Conservation (phyloP, 2,888 invertebrate genomes). For the Hyposoter dolosus region DNA sequence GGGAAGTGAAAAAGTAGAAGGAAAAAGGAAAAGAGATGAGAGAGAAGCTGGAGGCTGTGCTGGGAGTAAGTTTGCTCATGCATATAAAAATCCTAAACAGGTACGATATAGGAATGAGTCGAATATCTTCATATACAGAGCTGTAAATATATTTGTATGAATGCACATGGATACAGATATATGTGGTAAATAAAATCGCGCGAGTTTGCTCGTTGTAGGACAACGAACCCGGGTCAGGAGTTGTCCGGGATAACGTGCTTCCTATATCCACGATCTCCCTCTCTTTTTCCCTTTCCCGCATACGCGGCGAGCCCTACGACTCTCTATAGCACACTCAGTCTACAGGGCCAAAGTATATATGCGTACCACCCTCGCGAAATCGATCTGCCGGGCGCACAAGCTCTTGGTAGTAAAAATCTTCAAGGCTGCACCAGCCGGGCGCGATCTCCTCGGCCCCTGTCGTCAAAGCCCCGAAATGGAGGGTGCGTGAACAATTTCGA, state of each 20-base stretch:
- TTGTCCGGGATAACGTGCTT: conserved; percentile 74
- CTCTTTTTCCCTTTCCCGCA: conserved; percentile 26
- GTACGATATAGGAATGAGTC: conserved; percentile 23
- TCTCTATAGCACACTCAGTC: conserved; percentile 66
- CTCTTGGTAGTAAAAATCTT: conserved; percentile 49
- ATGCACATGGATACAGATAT: background rate
- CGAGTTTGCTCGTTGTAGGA: conserved; percentile 74
- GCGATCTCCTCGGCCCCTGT: background rate
- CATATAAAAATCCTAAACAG: conserved; percentile 26
- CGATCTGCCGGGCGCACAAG: conserved; percentile 64
- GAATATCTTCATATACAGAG: background rate
- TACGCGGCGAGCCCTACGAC: conserved; percentile 12
- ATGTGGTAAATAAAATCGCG: conserved; percentile 52
- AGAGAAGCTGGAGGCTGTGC: conserved; percentile 34
- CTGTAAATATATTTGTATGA: background rate
- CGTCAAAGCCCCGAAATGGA: background rate
- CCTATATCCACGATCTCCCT: conserved; percentile 52
- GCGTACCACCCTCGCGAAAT: conserved; percentile 64
- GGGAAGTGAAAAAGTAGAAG: conserved; percentile 9
- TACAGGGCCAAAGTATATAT: background rate
- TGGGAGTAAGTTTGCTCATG: conserved; percentile 51
- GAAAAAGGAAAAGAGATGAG: conserved; percentile 1
- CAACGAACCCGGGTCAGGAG: conserved; percentile 81
- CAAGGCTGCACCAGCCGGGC: conserved; percentile 45
- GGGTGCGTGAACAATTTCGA: conserved; percentile 16